phyloP scores from a whole-genome alignment of 2,797 vertebrate genomes.

The Characodon lateralis region DNA sequence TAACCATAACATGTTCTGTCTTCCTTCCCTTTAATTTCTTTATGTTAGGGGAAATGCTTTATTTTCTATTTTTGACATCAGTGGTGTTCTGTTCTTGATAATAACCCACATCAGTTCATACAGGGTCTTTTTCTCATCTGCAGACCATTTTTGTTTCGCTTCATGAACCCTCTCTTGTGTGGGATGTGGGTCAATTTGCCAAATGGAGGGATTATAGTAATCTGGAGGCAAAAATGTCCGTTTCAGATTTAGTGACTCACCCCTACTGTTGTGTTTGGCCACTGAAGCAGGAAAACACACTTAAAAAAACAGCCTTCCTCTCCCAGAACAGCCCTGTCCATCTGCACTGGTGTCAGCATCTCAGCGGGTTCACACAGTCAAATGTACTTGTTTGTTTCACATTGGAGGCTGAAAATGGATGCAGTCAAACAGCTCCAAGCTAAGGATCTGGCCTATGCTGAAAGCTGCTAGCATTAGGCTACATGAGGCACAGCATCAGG shows the following conservation, averaged over 20 bases:
- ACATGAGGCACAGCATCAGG: conserved; percentile 2
- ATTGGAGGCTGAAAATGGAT: conserved; percentile 24
- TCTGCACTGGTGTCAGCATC: conserved; percentile 18
- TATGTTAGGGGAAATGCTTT: neutral
- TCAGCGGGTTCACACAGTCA: conserved; percentile 21
- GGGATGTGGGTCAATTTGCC: conserved; percentile 40
- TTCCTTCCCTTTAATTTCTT: neutral
- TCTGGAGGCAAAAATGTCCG: conserved; percentile 61
- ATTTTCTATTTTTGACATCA: neutral
- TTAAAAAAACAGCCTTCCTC: conserved; percentile 16
- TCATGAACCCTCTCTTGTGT: conserved; percentile 63
- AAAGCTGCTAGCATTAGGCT: conserved; percentile 19
- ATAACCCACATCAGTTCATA: conserved; percentile 12
- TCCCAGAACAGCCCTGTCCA: conserved; percentile 26
- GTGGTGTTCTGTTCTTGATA: neutral
- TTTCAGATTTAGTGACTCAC: conserved; percentile 54
- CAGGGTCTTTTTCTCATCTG: conserved; percentile 30
- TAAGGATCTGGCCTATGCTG: conserved; percentile 27
- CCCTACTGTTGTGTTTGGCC: conserved; percentile 50
- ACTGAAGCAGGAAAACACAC: conserved; percentile 7
- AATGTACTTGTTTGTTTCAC: conserved; percentile 21
- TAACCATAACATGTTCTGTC: neutral
- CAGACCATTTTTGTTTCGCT: conserved; percentile 38
- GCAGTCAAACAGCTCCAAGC: neutral
- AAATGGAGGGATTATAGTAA: conserved; percentile 74